phyloP scores from a whole-genome alignment of 2,797 vertebrate species.

The Taenioides sp. region DNA sequence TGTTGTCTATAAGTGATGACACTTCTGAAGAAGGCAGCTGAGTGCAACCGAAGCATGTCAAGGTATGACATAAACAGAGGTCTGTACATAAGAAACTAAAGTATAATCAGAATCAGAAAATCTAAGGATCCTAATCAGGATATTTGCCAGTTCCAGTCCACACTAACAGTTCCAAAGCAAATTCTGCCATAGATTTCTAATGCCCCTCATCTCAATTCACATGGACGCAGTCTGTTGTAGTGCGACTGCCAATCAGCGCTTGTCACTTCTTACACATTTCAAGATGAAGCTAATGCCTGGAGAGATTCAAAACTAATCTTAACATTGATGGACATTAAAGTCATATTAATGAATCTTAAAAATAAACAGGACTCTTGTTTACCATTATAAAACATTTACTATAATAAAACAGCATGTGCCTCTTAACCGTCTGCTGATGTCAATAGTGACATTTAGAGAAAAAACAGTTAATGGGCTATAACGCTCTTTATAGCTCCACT shows the following conservation, averaged over 20 bases:
- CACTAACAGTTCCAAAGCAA: no score
- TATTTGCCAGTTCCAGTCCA: no score
- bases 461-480: slow-evolving; percentile 27
- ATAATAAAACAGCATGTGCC: slow-evolving; percentile 3
- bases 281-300: neutral
- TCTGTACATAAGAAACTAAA: no score
- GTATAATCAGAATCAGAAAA: no score
- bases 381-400: neutral
- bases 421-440: slow-evolving; percentile 1
- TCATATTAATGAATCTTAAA: neutral
- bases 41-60: no score
- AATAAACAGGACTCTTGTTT: neutral
- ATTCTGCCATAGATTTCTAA: no score
- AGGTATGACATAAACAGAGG: no score
- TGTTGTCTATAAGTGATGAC: no score
- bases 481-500: slow-evolving; percentile 27
- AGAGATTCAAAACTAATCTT: neutral
- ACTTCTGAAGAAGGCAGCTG: no score
- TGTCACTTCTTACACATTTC: neutral
- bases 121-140: no score
- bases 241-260: neutral
- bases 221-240: neutral
- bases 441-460: slow-evolving; percentile 12
- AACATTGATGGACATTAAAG: slow-evolving; percentile 3
- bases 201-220: no score